Conservation (phyloP, 1,140 invertebrate genomes). For the Xylocopa sonorina region DNA sequence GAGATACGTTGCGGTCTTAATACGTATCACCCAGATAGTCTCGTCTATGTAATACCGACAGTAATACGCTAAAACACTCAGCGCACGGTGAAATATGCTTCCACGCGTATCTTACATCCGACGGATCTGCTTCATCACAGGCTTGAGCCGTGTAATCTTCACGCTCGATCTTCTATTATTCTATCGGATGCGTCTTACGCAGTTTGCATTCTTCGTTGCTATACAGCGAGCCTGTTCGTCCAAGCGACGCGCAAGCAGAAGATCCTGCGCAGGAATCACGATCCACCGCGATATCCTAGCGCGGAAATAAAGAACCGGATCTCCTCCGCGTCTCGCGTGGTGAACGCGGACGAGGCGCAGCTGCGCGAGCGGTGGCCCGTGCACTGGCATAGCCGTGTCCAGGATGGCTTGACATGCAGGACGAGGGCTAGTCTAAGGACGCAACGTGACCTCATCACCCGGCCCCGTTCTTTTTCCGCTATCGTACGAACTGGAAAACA, state of each 20-base stretch:
- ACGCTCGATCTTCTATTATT: no score
- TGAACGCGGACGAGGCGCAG: conserved; percentile 12
- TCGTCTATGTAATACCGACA: no score
- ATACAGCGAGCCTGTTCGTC: neutral
- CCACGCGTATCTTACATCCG: no score
- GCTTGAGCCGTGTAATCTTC: no score
- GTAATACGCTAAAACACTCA: no score
- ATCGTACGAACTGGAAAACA: conserved; percentile 12
- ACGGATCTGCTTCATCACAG: no score
- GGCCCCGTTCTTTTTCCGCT: conserved; percentile 19
- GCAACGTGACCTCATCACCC: conserved; percentile 66
- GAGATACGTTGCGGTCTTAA: no score
- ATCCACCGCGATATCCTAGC: conserved; percentile 17
- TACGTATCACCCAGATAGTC: no score
- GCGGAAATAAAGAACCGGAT: conserved; percentile 15
- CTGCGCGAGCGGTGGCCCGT: neutral
- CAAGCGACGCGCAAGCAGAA: no score
- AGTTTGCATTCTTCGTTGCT: no score
- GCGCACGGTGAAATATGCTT: no score
- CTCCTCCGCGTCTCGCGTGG: neutral
- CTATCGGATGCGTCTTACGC: no score
- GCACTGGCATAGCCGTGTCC: conserved; percentile 3
- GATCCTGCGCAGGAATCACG: neutral
- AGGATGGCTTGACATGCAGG: conserved; percentile 60
- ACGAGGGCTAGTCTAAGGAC: conserved; percentile 47